phyloP scores from a whole-genome alignment of 2,797 vertebrate species.

The Limosa lapponica region DNA sequence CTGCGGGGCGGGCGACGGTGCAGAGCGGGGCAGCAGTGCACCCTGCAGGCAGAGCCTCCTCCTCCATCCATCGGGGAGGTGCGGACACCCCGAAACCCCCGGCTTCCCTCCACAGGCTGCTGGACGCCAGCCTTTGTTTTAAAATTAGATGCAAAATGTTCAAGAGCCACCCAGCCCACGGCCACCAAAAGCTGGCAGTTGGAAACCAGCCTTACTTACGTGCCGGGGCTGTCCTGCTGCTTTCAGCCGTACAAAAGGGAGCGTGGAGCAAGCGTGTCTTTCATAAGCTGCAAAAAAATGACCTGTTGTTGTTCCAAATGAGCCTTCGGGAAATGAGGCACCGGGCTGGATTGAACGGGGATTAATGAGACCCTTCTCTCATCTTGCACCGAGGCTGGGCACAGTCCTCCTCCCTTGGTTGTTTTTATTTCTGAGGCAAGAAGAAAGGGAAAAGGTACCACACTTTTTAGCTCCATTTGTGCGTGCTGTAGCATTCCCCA shows the following conservation, averaged over 20 bases:
- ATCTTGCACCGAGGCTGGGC: not conserved
- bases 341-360: not conserved
- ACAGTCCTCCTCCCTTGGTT: not conserved
- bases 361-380: not conserved
- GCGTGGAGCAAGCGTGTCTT: not conserved
- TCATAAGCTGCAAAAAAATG: not conserved
- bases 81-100: not conserved
- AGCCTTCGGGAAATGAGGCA: not conserved
- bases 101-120: not conserved
- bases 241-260: not conserved
- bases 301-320: not conserved
- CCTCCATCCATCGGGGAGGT: not conserved
- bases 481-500: not conserved
- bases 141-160: not conserved
- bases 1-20: not conserved
- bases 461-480: not conserved
- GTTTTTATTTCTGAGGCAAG: not conserved
- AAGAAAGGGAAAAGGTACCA: not conserved
- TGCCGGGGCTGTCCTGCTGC: not conserved
- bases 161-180: not conserved
- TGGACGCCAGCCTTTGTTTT: not conserved
- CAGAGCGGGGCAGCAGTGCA: conserved; percentile 60
- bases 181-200: not conserved
- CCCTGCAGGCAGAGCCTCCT: conserved; percentile 58
- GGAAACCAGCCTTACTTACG: fast-evolving